Base-by-base conservation (phyloP, 2,888 invertebrate species). In the Noctuana brunneofusca region DNA sequence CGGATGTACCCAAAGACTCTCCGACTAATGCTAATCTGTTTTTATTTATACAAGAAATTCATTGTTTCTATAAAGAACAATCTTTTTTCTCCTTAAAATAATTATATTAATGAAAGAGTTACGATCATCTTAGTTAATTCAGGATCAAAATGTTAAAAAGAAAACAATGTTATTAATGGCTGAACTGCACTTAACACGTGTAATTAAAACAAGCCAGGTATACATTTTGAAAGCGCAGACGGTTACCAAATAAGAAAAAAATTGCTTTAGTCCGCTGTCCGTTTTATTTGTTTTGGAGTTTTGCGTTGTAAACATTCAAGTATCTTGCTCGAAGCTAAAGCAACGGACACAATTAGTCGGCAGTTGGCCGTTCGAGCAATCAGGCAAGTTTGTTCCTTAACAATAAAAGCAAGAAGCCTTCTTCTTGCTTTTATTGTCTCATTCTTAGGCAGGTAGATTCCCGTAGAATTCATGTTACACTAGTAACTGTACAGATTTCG, bases 311-410 rank as follows among this genome's bases (percentile, higher is more conserved):
- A 62, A 62, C 62, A 62, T 55, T 55, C 48, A 55, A 55, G 62
- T 62, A 62, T 55, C 49, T 62, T 62, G 54, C 38, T 62, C 38
- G 49, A 49, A 62, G 55, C 62, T 38, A 18, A 30, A 22, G 35
- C 55, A 55, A 35, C 52, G 58, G 62, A 55, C 62, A 62, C 70
- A 73, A 69, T 75, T 75, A 74, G 72, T 73, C 71, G 69, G 72
- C 76, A 75, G 57, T 75, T 70, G 67, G 68, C 76, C 69, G 69
- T 79, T 81, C 6, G 68, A 67, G 68, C 74, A 66, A 69, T 68
- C 70, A 68, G 59, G 68, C 68, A 68, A 66, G 69, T 67, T 71
- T 73, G 71, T 71, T 65, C n/a, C n/a, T n/a, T n/a, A n/a, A n/a
- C n/a, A n/a, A n/a, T n/a, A n/a, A n/a, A n/a, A n/a, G n/a, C n/a